A percentile compares a stretch with the other conserved stretches of the same genome.
phyloP scores from a whole-genome alignment of 2,888 invertebrate genomes.

The Apamea epomidion region DNA sequence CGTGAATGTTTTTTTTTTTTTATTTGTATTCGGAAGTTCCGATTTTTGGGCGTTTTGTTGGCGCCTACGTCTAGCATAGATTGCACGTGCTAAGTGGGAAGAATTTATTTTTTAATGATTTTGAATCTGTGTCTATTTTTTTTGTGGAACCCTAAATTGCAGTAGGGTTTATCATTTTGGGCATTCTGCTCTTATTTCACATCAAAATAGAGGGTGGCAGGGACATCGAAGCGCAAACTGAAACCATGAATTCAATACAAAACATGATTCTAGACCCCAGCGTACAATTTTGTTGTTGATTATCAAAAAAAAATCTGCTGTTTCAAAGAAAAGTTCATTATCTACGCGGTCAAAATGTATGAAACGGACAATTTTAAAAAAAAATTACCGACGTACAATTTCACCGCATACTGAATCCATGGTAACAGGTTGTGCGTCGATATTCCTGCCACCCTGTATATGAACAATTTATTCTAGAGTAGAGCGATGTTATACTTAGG shows the following conservation, averaged over 20 bases:
- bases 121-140: conserved; percentile 7
- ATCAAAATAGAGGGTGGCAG: neutral
- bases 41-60: conserved; percentile 57
- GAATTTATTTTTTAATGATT: conserved; percentile 1
- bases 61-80: conserved; percentile 55
- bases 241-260: too few relatives aligned
- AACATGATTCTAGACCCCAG: too few relatives aligned
- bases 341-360: too few relatives aligned
- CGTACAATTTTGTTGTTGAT: too few relatives aligned
- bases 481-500: neutral
- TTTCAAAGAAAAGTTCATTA: too few relatives aligned
- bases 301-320: too few relatives aligned
- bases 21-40: conserved; percentile 57
- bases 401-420: neutral
- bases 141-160: neutral
- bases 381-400: too few relatives aligned
- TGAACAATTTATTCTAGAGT: neutral
- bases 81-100: conserved; percentile 52
- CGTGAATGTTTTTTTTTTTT: conserved; percentile 67
- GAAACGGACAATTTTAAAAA: too few relatives aligned
- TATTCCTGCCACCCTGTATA: neutral
- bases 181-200: neutral
- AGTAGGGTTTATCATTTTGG: neutral
- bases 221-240: too few relatives aligned
- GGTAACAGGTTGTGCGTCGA: neutral